phyloP scores from a whole-genome alignment of 2,113 vertebrate species.

The Labrus mixtus region DNA sequence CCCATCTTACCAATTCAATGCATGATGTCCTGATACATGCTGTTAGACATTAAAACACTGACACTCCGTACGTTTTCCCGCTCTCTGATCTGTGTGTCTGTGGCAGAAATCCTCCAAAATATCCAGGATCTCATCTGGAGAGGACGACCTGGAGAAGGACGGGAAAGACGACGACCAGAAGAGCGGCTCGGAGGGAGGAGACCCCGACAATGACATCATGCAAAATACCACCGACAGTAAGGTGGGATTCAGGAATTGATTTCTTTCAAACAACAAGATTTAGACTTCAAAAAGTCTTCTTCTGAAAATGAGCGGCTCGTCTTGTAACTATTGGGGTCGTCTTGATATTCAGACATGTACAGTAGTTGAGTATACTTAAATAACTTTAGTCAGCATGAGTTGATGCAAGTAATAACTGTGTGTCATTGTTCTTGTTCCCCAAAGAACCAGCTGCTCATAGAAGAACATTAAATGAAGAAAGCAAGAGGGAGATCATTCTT shows the following conservation, averaged over 20 bases:
- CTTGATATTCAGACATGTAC: too few relatives aligned
- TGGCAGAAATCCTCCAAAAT: conserved; percentile 93
- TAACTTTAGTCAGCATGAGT: too few relatives aligned
- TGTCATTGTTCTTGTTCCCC: conserved; percentile 23
- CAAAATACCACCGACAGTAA: conserved; percentile 93
- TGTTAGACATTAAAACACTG: too few relatives aligned
- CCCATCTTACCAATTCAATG: too few relatives aligned
- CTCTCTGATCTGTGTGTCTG: neutral
- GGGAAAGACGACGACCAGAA: conserved; percentile 96
- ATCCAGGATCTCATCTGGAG: conserved; percentile 92
- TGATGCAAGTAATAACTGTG: neutral
- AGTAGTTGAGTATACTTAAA: too few relatives aligned
- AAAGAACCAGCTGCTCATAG: conserved; percentile 90
- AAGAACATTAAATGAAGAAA: conserved; percentile 77
- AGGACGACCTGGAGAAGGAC: conserved; percentile 92
- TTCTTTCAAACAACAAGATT: too few relatives aligned
- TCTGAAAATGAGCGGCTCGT: too few relatives aligned
- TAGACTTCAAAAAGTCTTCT: too few relatives aligned
- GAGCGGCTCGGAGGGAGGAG: conserved; percentile 92
- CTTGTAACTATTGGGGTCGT: too few relatives aligned
- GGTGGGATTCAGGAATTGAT: conserved; percentile 77
- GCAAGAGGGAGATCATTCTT: conserved; percentile 38
- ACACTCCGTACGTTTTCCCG: neutral
- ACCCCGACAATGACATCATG: conserved; percentile 90
- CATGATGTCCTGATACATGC: neutral